Evolutionary conservation across 2,113 vertebrate genomes (phyloP).

Genomic region (Tringa solitaria): DNA sequence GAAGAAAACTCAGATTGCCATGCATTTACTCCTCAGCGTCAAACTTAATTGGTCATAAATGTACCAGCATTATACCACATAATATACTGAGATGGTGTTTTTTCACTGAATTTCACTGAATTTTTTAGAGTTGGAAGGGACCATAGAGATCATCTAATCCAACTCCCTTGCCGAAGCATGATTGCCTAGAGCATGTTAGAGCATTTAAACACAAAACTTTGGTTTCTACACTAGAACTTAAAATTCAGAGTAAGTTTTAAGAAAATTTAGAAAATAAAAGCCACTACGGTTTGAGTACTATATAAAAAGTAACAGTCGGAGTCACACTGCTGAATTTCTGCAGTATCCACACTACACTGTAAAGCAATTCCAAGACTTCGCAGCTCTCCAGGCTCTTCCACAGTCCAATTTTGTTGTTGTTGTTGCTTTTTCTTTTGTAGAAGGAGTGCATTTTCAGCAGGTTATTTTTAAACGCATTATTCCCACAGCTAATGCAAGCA

Average conservation of each 20-base stretch:
- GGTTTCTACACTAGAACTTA: conserved; percentile 8
- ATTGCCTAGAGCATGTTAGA: too few species aligned
- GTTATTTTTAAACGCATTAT: conserved; percentile 31
- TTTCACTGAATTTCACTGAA: too few species aligned
- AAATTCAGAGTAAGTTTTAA: background rate
- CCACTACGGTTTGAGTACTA: background rate
- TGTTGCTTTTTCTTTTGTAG: conserved; percentile 4
- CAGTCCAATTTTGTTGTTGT: background rate
- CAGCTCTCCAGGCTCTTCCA: conserved; percentile 22
- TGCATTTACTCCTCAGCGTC: background rate
- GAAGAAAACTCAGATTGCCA: background rate
- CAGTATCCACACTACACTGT: background rate
- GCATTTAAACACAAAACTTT: background rate
- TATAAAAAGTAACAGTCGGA: background rate
- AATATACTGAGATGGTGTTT: background rate
- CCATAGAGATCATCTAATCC: too few species aligned
- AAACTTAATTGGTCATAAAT: background rate
- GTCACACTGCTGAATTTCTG: background rate
- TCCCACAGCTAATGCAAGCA: conserved; percentile 25
- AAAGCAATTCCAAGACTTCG: conserved; percentile 37
- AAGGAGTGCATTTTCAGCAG: conserved; percentile 9
- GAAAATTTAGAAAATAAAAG: background rate
- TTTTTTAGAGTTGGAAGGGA: too few species aligned
- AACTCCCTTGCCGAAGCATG: too few species aligned
- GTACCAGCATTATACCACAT: background rate